phyloP scores from a whole-genome alignment of 2,888 invertebrate genomes.

The Trichogramma dendrolimi region DNA sequence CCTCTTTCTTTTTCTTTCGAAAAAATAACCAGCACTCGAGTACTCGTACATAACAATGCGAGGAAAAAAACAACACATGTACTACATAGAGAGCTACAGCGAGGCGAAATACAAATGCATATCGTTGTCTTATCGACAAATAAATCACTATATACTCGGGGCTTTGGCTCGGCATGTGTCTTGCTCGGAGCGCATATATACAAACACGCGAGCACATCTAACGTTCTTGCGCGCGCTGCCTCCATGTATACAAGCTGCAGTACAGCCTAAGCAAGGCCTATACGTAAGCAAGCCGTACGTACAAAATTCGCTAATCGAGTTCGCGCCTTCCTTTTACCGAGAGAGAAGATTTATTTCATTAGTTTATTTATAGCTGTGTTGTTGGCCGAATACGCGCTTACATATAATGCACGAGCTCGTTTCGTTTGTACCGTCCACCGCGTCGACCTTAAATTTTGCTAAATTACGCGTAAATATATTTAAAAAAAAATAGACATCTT shows the following conservation, averaged over 20 bases:
- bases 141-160: conserved; percentile 13
- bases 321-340: neutral
- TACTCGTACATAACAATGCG: too few species aligned
- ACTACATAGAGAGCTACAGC: too few species aligned
- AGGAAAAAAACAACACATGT: too few species aligned
- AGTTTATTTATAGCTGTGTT: conserved; percentile 1
- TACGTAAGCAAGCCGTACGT: neutral
- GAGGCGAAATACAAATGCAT: neutral
- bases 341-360: conserved; percentile 9
- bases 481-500: too few species aligned
- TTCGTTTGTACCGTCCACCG: too few species aligned
- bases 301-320: conserved; percentile 17
- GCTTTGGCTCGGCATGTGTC: conserved; percentile 5
- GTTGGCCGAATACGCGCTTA: too few species aligned
- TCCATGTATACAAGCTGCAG: neutral
- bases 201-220: conserved; percentile 15
- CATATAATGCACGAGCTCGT: too few species aligned
- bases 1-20: too few species aligned
- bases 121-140: conserved; percentile 22
- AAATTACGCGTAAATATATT: too few species aligned
- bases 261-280: neutral
- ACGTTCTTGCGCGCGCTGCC: conserved; percentile 1
- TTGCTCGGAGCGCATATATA: neutral
- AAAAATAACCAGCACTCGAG: too few species aligned
- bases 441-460: too few species aligned